phyloP scores from a whole-genome alignment of 2,888 invertebrate genomes.

The Leucoptera coffeella region DNA sequence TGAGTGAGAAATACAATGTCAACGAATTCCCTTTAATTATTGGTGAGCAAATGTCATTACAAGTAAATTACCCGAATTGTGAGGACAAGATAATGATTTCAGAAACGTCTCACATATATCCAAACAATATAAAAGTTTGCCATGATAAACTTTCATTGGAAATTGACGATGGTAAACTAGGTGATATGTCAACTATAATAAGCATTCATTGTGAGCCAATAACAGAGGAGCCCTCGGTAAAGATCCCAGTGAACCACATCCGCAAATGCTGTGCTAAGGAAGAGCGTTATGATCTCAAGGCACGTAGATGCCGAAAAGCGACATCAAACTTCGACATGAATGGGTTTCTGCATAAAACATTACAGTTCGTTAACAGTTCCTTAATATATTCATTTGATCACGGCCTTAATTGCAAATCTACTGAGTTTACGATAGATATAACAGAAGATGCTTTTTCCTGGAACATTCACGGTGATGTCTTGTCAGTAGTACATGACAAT shows the following conservation, averaged over 20 bases:
- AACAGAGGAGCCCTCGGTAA: too few species aligned
- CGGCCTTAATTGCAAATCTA: slow-evolving; percentile 22
- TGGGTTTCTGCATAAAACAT: too few species aligned
- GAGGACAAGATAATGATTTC: too few species aligned
- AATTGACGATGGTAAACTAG: slow-evolving; percentile 16
- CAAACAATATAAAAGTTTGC: too few species aligned
- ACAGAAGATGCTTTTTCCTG: slow-evolving; percentile 17
- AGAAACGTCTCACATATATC: too few species aligned
- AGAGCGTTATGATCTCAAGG: slow-evolving; percentile 21
- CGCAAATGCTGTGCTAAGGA: slow-evolving; percentile 34
- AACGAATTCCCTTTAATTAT: slow-evolving; percentile 17
- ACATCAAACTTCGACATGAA: too few species aligned
- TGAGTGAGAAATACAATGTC: slow-evolving; percentile 14
- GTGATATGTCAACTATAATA: too few species aligned
- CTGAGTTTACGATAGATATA: slow-evolving; percentile 26
- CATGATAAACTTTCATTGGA: slow-evolving; percentile 26
- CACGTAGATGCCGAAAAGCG: slow-evolving; percentile 24
- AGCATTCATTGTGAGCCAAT: too few species aligned
- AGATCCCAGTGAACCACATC: slow-evolving; percentile 11
- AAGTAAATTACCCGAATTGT: too few species aligned
- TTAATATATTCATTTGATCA: slow-evolving; percentile 26
- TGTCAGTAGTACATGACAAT: slow-evolving; percentile 13
- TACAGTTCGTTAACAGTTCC: too few species aligned
- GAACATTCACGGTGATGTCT: slow-evolving; percentile 16
- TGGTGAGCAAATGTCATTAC: slow-evolving; percentile 14